Conservation (phyloP, 2,113 vertebrate genomes). For the Accipiter virgatus region DNA sequence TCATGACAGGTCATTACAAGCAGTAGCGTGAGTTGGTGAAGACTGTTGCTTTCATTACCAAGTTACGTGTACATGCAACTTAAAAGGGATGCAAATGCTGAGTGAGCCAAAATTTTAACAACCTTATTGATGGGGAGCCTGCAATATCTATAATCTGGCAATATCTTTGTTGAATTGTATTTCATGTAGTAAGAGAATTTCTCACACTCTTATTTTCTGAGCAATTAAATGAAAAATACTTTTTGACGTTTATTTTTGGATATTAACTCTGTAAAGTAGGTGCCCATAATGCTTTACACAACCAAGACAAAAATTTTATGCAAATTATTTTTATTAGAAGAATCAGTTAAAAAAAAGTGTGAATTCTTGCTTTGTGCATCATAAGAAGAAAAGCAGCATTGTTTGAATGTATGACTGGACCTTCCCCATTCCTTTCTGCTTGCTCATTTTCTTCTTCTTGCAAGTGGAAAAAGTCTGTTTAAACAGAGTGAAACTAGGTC, state of each 20-base stretch:
- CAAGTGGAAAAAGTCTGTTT: slow-evolving; percentile 63
- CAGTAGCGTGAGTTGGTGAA: not conserved
- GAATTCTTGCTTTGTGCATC: slow-evolving; percentile 50
- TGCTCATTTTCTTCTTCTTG: slow-evolving; percentile 61
- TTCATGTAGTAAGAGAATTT: not conserved
- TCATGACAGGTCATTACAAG: not conserved
- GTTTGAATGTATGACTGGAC: slow-evolving; percentile 61
- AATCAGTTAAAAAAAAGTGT: not conserved
- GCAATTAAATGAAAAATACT: not conserved
- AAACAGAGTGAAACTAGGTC: slow-evolving; percentile 64
- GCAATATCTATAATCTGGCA: not conserved
- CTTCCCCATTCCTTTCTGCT: slow-evolving; percentile 74
- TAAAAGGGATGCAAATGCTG: not conserved
- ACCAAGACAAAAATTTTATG: not conserved
- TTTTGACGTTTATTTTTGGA: not conserved
- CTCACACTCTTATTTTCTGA: not conserved
- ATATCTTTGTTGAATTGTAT: not conserved
- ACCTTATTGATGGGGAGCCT: not conserved
- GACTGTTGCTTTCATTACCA: not conserved
- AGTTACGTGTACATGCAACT: not conserved
- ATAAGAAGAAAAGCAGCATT: slow-evolving; percentile 73
- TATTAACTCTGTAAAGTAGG: not conserved
- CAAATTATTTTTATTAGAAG: slow-evolving; percentile 25
- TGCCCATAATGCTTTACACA: not conserved
- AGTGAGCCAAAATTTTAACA: not conserved